These are phyloP conservation scores for Scaptomyza graminum DNA, from an alignment of 1,140 invertebrate species.

Conservation along the genomic window DNA sequence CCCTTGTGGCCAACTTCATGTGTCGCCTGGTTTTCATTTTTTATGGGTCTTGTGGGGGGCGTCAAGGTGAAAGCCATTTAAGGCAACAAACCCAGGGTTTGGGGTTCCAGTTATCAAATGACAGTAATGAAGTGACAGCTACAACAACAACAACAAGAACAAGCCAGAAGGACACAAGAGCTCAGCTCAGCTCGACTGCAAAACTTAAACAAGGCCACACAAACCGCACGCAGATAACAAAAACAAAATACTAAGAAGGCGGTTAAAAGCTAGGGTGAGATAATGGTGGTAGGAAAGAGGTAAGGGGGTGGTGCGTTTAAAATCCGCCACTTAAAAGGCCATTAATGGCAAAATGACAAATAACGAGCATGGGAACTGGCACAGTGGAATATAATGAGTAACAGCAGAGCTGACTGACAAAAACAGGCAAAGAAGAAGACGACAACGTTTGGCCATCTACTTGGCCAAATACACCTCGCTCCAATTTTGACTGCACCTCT, in stretches of 20 bases:
- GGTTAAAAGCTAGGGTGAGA: not conserved
- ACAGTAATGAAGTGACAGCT: conserved; percentile 52
- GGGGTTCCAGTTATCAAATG: conserved; percentile 42
- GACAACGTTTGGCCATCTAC: conserved; percentile 13
- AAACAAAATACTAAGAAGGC: conserved; percentile 31
- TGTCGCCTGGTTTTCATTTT: conserved; percentile 26
- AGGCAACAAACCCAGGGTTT: not conserved
- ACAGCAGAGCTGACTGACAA: conserved; percentile 14
- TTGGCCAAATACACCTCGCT: not conserved
- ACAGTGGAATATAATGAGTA: conserved; percentile 26
- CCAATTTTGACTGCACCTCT: no score
- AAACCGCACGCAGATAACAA: conserved; percentile 39
- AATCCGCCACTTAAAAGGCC: conserved; percentile 43
- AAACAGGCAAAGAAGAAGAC: conserved; percentile 12
- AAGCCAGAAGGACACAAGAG: conserved; percentile 31
- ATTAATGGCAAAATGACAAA: conserved; percentile 23
- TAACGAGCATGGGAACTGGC: not conserved
- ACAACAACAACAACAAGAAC: conserved; percentile 26
- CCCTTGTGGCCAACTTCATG: conserved; percentile 48
- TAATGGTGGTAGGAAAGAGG: not conserved
- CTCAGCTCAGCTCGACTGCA: conserved; percentile 44
- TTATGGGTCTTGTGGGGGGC: conserved; percentile 26
- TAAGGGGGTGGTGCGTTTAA: conserved; percentile 17
- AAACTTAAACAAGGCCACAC: conserved; percentile 38
- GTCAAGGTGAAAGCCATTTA: conserved; percentile 55